Percentiles rank a stretch among this genome's conserved stretches.
These are phyloP conservation scores for Ceratina calcarata DNA, from an alignment of 1,140 invertebrate species.

Conservation along the genomic window DNA sequence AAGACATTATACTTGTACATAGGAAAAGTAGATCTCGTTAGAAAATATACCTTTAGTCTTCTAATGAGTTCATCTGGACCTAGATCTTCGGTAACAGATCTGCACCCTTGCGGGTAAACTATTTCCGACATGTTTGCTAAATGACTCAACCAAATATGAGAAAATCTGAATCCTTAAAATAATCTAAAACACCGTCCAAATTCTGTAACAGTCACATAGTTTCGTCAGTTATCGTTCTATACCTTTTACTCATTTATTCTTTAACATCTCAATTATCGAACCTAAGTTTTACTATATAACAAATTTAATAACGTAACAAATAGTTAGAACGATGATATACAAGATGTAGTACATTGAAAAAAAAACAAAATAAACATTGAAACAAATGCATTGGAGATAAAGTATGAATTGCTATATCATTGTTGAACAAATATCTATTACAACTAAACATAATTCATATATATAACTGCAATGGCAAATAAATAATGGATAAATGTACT, in stretches of 20 bases:
- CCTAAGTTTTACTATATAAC: not conserved
- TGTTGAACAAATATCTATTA: not conserved
- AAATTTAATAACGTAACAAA: no score
- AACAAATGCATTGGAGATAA: not conserved
- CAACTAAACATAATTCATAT: not conserved
- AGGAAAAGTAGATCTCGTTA: not conserved
- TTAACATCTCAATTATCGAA: not conserved
- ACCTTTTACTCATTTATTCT: not conserved
- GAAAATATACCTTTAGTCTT: constrained; percentile 89
- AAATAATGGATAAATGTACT: not conserved
- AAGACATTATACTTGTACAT: not conserved
- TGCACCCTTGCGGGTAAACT: constrained; percentile 92
- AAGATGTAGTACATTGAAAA: not conserved
- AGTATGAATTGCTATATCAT: not conserved
- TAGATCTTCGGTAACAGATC: constrained; percentile 94
- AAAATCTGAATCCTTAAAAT: constrained; percentile 59
- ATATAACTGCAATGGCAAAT: no score
- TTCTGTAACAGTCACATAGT: constrained; percentile 67
- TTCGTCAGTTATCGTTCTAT: not conserved
- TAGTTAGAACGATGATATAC: not conserved
- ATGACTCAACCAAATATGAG: constrained; percentile 52
- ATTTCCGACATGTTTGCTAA: constrained; percentile 86
- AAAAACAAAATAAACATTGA: not conserved
- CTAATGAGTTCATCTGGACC: constrained; percentile 97
- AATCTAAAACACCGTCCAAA: constrained; percentile 77